These are phyloP conservation scores for Limonius californicus DNA, from an alignment of 1,140 invertebrate species.

Conservation along the genomic window DNA sequence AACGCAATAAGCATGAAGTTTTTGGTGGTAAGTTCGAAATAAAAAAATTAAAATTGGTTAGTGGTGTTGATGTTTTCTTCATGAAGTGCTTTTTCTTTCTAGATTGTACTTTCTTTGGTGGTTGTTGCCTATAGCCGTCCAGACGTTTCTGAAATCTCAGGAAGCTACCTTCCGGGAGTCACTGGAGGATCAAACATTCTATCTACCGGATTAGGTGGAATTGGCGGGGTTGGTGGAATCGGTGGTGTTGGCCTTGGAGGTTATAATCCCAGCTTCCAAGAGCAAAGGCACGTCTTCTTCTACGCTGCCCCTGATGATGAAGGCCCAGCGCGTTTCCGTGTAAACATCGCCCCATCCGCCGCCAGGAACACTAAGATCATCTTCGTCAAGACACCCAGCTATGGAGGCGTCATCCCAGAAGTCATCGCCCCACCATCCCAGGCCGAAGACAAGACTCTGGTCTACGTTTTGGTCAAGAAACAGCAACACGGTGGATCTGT, in stretches of 20 bases:
- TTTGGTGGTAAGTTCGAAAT: no score
- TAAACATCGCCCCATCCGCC: conserved; percentile 18
- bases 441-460: conserved; percentile 78
- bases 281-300: conserved; percentile 34
- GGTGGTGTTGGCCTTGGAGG: neutral
- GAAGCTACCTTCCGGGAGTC: no score
- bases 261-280: conserved; percentile 15
- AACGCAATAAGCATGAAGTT: no score
- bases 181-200: no score
- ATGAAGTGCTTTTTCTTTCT: no score
- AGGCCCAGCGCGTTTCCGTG: conserved; percentile 8
- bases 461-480: conserved; percentile 82
- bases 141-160: no score
- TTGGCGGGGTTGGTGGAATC: neutral
- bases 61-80: no score
- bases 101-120: no score
- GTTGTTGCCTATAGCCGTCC: no score
- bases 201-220: neutral
- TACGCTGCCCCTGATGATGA: conserved; percentile 36
- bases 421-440: conserved; percentile 64
- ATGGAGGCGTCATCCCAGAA: conserved; percentile 64
- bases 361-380: conserved; percentile 83
- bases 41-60: no score
- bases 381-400: conserved; percentile 78
- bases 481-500: conserved; percentile 73